Conservation (phyloP, 2,113 vertebrate species). For the Eubucco bourcierii region DNA sequence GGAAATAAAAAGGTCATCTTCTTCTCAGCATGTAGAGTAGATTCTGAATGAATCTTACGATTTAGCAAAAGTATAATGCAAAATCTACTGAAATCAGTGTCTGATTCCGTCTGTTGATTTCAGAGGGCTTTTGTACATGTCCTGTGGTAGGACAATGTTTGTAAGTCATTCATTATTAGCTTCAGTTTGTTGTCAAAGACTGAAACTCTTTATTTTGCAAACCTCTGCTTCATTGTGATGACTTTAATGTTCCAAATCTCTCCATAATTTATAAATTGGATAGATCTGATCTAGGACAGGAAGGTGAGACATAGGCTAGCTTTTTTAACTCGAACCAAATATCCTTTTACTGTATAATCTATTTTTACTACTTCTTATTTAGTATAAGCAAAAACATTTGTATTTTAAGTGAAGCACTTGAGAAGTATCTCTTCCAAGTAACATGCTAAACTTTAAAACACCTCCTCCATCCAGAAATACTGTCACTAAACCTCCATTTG, state of each 20-base stretch:
- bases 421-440: background rate
- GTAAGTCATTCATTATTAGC: background rate
- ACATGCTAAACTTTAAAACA: background rate
- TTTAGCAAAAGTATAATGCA: background rate
- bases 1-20: background rate
- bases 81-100: constrained; percentile 17
- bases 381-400: background rate
- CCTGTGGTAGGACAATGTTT: background rate
- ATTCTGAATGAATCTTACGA: background rate
- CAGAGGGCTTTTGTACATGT: background rate
- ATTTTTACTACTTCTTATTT: background rate
- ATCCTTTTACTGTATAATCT: background rate
- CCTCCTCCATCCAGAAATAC: background rate
- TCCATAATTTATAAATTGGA: background rate
- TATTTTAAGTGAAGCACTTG: background rate
- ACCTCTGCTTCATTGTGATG: background rate
- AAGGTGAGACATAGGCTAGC: background rate
- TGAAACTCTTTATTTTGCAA: background rate
- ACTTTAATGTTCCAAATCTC: background rate
- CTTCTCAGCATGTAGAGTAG: background rate
- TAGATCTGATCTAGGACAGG: background rate
- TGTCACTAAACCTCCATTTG: background rate
- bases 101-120: background rate
- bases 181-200: background rate
- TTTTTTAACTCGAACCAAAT: background rate